Percentiles rank a stretch among this genome's conserved stretches.
These are phyloP conservation scores for Theretra japonica DNA, from an alignment of 2,888 invertebrate species.

Conservation along the genomic window DNA sequence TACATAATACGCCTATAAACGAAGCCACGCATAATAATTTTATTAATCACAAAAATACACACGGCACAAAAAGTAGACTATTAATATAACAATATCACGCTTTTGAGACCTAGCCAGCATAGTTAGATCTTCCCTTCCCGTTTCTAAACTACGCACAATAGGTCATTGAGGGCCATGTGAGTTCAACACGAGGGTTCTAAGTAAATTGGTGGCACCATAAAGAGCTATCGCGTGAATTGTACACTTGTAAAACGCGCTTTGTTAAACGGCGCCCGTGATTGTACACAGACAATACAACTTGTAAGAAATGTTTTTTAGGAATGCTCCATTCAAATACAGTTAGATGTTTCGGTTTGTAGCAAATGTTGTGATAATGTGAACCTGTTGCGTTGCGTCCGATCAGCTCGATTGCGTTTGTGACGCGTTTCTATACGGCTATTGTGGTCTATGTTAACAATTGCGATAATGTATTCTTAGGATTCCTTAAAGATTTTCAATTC, in stretches of 20 bases:
- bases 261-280: conserved; percentile 81
- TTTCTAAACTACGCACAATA: conserved; percentile 45
- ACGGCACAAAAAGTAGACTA: conserved; percentile 77
- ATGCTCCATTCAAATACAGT: conserved; percentile 80
- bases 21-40: conserved; percentile 75
- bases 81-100: conserved; percentile 82
- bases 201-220: conserved; percentile 75
- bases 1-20: conserved; percentile 42
- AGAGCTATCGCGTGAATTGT: conserved; percentile 82
- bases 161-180: conserved; percentile 50
- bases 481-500: too few species aligned
- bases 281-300: conserved; percentile 82
- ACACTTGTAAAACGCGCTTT: conserved; percentile 81
- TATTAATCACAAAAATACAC: conserved; percentile 78
- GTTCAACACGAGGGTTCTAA: conserved; percentile 63
- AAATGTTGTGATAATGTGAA: conserved; percentile 72
- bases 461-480: too few species aligned
- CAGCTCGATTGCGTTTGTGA: conserved; percentile 11
- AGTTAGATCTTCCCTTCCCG: conserved; percentile 57
- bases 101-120: conserved; percentile 76
- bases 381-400: conserved; percentile 62
- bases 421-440: background rate
- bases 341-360: conserved; percentile 75
- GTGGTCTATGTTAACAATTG: background rate
- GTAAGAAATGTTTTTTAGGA: conserved; percentile 84